Evolutionary conservation across 2,113 vertebrate species (phyloP).

Genomic region (Macquaria ambigua): DNA sequence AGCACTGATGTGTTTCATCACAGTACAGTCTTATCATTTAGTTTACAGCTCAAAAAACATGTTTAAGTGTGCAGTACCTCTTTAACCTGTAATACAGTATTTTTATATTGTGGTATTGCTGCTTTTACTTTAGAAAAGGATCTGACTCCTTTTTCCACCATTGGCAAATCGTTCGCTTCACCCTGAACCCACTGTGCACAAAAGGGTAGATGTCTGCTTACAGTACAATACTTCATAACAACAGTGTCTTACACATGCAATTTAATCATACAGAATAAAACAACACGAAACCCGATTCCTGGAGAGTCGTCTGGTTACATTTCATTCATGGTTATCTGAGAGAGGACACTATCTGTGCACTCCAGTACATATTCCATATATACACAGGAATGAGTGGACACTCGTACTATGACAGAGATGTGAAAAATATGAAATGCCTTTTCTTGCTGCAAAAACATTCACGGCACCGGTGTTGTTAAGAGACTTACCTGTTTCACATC

Average conservation of each 20-base stretch:
- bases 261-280: not conserved
- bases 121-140: not conserved
- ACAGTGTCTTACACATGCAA: too few relatives aligned
- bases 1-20: too few relatives aligned
- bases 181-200: not conserved
- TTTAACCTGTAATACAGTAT: too few relatives aligned
- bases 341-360: not conserved
- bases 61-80: too few relatives aligned
- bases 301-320: not conserved
- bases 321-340: too few relatives aligned
- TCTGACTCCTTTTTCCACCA: not conserved
- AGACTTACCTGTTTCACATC: conserved; percentile 94
- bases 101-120: too few relatives aligned
- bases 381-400: not conserved
- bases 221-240: not conserved
- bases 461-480: not conserved
- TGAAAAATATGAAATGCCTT: not conserved
- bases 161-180: not conserved
- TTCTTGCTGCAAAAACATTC: not conserved
- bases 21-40: too few relatives aligned
- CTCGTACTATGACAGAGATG: not conserved
- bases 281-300: not conserved
- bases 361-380: not conserved
- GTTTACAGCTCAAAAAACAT: too few relatives aligned
- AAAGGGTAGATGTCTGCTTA: not conserved